Base-by-base conservation (phyloP, 2,888 invertebrate species). In the Amiota minor region DNA sequence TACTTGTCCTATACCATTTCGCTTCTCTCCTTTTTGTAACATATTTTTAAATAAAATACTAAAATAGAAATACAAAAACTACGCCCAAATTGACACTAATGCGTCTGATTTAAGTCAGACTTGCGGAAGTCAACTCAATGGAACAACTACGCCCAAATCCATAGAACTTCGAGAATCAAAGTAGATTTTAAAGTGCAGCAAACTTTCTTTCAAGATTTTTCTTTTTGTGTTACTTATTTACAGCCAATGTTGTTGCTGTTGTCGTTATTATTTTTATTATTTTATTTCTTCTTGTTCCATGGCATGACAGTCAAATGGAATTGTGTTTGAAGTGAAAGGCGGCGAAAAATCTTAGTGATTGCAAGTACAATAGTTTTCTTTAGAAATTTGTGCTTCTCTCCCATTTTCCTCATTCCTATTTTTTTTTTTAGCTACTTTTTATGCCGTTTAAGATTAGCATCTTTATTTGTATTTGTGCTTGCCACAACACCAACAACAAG, bases 391-490 rank as follows among this genome's bases (percentile, higher is more conserved):
- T 65, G 72, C 49, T 14, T 55, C 65, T 70, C 18, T 65, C 70
- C 50, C 47, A 49, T 76, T 75, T 67, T 77, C 81, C 81, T 71
- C 70, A 74, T 74, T 75, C 79, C n/a, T n/a, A 81, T 80, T 83
- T 76, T 82, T 76, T n/a, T 11, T 18, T 11, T 23, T 3, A 4
- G 20, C 18, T 59, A 59, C 65, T 16, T 47, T 53, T 53, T 53
- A 53, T 68, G 67, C 67, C 23, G n/a, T 68, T 75, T 76, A 76
- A 83, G 83, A 83, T 83, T 83, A 83, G 83, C 83, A 83, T 83
- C 83, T 83, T 83, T 83, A 83, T 83, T 83, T 83, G 83, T 83
- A 81, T 83, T 84, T 78, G 35, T 35, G 83, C 77, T 81, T 82
- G 83, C 85, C 85, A 72, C 83, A 83, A 81, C 77, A 76, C 69